Percentiles rank a stretch among this genome's conserved stretches.
phyloP scores from a whole-genome alignment of 2,888 invertebrate species.

The Rhogogaster chlorosoma region DNA sequence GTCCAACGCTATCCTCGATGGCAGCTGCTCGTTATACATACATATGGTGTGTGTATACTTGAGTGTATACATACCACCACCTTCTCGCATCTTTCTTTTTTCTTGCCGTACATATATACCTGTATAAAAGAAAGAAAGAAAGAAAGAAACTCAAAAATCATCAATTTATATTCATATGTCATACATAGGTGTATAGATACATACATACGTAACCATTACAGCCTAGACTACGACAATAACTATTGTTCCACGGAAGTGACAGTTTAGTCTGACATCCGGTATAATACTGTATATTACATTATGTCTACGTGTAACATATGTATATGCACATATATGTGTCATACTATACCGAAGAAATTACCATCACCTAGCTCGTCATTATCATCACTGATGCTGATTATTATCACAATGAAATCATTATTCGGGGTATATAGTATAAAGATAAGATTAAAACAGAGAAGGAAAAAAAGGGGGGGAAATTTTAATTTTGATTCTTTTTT shows the following conservation, averaged over 20 bases:
- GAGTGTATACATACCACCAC: background rate
- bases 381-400: background rate
- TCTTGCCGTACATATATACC: background rate
- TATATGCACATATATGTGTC: background rate
- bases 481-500: background rate
- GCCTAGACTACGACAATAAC: background rate
- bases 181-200: background rate
- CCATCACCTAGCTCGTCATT: background rate
- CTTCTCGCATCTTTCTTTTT: too few species aligned
- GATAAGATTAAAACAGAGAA: too few species aligned
- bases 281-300: background rate
- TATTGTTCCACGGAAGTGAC: constrained; percentile 46
- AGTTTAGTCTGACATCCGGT: constrained; percentile 47
- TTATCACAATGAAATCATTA: too few species aligned
- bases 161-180: constrained; percentile 5
- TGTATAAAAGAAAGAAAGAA: background rate
- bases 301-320: background rate
- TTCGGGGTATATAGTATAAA: too few species aligned
- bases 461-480: too few species aligned
- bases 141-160: background rate
- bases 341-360: background rate
- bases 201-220: background rate
- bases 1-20: background rate
- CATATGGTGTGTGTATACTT: background rate
- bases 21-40: constrained; percentile 8